A percentile compares a stretch with the other conserved stretches of the same genome.
Evolutionary conservation across 2,113 vertebrate genomes (phyloP).

Genomic region (Phalacrocorax aristotelis): DNA sequence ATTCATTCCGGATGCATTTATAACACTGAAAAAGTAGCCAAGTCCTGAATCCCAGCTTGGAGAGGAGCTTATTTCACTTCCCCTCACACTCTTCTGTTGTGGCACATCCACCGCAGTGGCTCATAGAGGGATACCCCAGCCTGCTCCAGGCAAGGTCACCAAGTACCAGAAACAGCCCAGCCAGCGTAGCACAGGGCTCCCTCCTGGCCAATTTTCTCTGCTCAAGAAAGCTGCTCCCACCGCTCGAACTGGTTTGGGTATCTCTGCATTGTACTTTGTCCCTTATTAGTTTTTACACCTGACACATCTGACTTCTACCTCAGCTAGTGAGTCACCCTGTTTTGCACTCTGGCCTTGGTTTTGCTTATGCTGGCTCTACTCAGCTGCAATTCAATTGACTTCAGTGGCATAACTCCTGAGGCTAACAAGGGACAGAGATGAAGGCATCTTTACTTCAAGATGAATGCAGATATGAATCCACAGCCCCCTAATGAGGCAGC

Average conservation of each 20-base stretch:
- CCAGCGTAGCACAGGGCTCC: fast-evolving
- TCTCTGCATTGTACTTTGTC: not conserved
- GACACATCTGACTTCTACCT: not conserved
- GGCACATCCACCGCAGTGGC: no score
- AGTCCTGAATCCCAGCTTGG: not conserved
- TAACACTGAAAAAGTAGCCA: not conserved
- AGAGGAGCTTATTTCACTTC: not conserved
- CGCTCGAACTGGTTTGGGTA: not conserved
- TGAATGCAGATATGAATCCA: not conserved
- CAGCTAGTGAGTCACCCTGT: not conserved
- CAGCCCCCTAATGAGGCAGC: not conserved
- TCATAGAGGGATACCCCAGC: not conserved
- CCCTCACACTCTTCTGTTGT: not conserved
- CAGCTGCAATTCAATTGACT: not conserved
- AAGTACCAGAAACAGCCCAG: not conserved
- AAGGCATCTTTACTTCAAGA: not conserved
- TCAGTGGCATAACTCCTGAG: not conserved
- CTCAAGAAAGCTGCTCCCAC: not conserved
- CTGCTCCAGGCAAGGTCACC: not conserved
- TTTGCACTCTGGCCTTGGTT: not conserved
- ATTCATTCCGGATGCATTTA: not conserved
- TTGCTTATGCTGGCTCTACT: not conserved
- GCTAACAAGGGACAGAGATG: not conserved
- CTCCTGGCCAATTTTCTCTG: not conserved
- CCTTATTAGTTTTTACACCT: not conserved